Evolutionary conservation across 2,113 vertebrate genomes (phyloP).

Genomic region (Lanius collurio): DNA sequence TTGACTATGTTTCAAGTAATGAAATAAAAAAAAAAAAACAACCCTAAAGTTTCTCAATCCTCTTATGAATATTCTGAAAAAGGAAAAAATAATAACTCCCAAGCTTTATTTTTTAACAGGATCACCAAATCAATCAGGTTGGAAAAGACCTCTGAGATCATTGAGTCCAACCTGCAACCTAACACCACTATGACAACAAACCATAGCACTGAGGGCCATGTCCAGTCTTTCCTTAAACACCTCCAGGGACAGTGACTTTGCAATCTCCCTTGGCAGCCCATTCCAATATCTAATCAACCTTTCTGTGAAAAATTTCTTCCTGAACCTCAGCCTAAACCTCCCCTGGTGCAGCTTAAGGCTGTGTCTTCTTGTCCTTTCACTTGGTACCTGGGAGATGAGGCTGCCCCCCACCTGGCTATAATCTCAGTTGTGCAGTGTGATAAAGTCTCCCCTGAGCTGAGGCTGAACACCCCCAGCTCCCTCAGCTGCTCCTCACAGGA

Average conservation of each 20-base stretch:
- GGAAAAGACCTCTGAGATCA: neutral
- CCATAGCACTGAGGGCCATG: neutral
- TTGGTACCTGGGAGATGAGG: neutral
- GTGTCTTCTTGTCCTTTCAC: neutral
- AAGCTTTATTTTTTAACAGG: neutral
- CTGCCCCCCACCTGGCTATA: neutral
- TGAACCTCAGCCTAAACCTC: neutral
- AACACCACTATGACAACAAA: neutral
- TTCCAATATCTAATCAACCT: neutral
- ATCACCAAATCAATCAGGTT: neutral
- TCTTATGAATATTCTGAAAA: neutral
- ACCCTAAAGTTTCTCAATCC: neutral
- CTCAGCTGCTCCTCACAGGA: neutral
- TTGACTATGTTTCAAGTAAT: neutral
- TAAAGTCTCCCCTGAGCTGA: neutral
- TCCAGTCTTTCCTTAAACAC: neutral
- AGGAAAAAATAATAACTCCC: neutral
- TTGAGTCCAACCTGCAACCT: fast-evolving
- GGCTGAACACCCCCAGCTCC: neutral
- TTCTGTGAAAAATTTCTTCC: neutral
- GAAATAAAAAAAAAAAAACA: neutral
- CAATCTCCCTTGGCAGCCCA: neutral
- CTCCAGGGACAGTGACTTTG: neutral
- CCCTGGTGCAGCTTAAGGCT: neutral
- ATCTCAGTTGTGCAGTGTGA: neutral